These are phyloP conservation scores for Sebastes umbrosus DNA, from an alignment of 2,797 vertebrate genomes.

Conservation along the genomic window DNA sequence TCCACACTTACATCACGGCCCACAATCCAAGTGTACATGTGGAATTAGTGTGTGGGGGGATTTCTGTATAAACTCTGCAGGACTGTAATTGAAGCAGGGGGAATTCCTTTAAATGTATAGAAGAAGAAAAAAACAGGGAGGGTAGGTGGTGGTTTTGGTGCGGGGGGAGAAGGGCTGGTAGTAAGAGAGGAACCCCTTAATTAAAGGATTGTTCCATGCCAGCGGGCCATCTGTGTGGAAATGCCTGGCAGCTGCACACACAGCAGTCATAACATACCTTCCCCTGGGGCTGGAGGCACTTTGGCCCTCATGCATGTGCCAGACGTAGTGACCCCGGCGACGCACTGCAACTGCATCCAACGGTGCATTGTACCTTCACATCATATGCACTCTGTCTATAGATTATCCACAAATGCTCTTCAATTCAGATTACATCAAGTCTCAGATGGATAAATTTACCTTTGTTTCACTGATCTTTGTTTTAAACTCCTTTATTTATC, in stretches of 20 bases:
- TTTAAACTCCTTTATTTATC: background rate
- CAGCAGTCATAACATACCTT: slow-evolving; percentile 70
- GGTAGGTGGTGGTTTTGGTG: slow-evolving; percentile 51
- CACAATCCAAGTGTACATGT: slow-evolving; percentile 49
- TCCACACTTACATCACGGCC: slow-evolving; percentile 70
- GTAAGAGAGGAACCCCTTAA: slow-evolving; percentile 77
- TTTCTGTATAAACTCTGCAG: slow-evolving; percentile 62
- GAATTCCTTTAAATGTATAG: slow-evolving; percentile 77
- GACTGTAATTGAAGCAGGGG: slow-evolving; percentile 76
- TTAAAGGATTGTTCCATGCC: slow-evolving; percentile 78
- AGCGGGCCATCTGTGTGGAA: slow-evolving; percentile 76
- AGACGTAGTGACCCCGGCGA: slow-evolving; percentile 49
- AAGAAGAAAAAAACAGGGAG: slow-evolving; percentile 29
- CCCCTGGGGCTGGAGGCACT: slow-evolving; percentile 31
- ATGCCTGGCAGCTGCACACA: slow-evolving; percentile 74
- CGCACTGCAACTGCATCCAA: background rate
- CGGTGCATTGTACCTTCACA: background rate
- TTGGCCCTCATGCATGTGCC: slow-evolving; percentile 29
- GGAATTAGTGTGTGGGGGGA: slow-evolving; percentile 49
- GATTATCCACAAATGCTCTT: no score
- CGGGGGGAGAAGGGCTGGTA: slow-evolving; percentile 41
- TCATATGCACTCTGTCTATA: background rate
- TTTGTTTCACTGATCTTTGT: background rate
- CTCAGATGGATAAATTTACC: background rate
- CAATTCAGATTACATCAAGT: background rate